These are phyloP conservation scores for Cryptus viduatorius DNA, from an alignment of 2,888 invertebrate species.

Conservation along the genomic window DNA sequence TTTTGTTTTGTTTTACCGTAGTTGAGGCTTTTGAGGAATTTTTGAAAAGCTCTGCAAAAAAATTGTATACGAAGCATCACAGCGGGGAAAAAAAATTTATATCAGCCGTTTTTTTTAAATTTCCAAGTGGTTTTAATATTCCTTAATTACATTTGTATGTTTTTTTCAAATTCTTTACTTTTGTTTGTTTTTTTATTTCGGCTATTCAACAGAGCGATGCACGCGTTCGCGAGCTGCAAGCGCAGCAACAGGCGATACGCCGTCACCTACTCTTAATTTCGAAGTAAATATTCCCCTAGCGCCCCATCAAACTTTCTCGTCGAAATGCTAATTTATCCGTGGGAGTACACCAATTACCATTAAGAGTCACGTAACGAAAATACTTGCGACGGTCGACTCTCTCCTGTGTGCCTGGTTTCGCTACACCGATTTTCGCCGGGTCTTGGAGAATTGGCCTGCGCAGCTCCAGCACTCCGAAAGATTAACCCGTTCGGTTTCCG, in stretches of 20 bases:
- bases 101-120: too few relatives aligned
- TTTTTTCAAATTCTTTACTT: neutral
- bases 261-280: constrained; percentile 35
- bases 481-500: constrained; percentile 40
- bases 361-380: constrained; percentile 32
- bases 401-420: constrained; percentile 33
- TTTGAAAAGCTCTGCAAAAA: too few relatives aligned
- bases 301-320: constrained; percentile 36
- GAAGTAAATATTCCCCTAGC: constrained; percentile 26
- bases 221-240: neutral
- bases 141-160: too few relatives aligned
- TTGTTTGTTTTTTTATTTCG: neutral
- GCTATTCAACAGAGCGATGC: neutral
- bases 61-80: too few relatives aligned
- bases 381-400: neutral
- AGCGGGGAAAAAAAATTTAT: too few relatives aligned
- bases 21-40: too few relatives aligned
- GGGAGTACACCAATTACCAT: constrained; percentile 53
- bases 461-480: constrained; percentile 29
- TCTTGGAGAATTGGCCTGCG: constrained; percentile 19
- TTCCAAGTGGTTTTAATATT: too few relatives aligned
- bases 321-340: constrained; percentile 51
- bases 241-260: constrained; percentile 4
- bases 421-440: constrained; percentile 14
- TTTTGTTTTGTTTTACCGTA: too few relatives aligned